Percentiles rank a stretch among this genome's conserved stretches.
Conservation (phyloP, 2,888 invertebrate genomes). For the Brenthis daphne region DNA sequence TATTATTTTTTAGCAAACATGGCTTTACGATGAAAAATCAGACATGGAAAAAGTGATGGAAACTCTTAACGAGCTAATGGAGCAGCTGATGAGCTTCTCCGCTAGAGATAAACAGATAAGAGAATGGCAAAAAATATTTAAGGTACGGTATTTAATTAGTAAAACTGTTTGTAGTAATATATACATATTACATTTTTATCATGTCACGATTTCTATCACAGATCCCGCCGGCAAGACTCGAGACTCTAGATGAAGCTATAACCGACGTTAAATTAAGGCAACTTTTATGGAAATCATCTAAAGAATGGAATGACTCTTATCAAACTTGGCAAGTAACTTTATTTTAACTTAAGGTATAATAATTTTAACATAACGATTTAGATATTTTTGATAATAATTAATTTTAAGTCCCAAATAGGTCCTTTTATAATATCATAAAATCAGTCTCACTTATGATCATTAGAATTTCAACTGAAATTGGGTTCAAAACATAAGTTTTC, state of each 20-base stretch:
- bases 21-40: slow-evolving; percentile 88
- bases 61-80: slow-evolving; percentile 84
- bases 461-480: too few species aligned
- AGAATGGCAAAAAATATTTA: slow-evolving; percentile 92
- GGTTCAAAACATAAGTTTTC: too few species aligned
- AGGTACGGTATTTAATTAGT: slow-evolving; percentile 71
- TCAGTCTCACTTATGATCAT: too few species aligned
- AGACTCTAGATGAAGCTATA: slow-evolving; percentile 89
- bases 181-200: background rate
- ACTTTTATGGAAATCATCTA: slow-evolving; percentile 90
- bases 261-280: slow-evolving; percentile 90
- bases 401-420: background rate
- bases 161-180: background rate
- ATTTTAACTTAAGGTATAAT: background rate
- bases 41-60: slow-evolving; percentile 85
- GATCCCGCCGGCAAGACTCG: slow-evolving; percentile 92
- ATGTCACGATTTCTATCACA: slow-evolving; percentile 50
- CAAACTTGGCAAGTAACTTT: slow-evolving; percentile 23
- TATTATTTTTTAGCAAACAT: slow-evolving; percentile 84
- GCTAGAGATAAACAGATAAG: slow-evolving; percentile 88
- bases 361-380: background rate
- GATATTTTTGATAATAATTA: background rate
- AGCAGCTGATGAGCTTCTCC: slow-evolving; percentile 84
- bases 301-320: slow-evolving; percentile 87
- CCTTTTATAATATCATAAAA: background rate